Conservation (phyloP, 2,797 vertebrate species). For the Antennarius maculatus region DNA sequence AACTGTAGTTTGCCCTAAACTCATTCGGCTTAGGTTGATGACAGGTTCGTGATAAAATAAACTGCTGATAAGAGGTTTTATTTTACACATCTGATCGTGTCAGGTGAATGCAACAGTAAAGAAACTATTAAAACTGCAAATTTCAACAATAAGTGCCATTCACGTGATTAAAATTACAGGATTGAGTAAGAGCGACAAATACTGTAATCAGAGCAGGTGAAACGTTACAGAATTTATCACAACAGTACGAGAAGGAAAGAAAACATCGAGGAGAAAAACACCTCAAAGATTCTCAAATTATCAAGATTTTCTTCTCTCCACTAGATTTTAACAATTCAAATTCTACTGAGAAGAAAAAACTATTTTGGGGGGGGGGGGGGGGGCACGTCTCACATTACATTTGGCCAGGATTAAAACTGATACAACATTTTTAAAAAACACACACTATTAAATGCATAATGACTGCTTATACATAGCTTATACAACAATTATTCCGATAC, state of each 20-base stretch:
- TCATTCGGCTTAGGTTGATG: background rate
- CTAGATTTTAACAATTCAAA: slow-evolving; percentile 8
- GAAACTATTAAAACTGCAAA: slow-evolving; percentile 11
- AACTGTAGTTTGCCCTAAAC: too few relatives aligned
- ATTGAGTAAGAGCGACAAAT: slow-evolving; percentile 13
- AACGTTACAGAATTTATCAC: slow-evolving; percentile 27
- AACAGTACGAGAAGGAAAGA: background rate
- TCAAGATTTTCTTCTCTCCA: background rate
- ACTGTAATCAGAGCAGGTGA: background rate
- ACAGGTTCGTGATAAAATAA: slow-evolving; percentile 17
- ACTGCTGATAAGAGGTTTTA: slow-evolving; percentile 29
- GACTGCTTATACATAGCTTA: slow-evolving; percentile 58
- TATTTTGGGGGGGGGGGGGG: background rate
- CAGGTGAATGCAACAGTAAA: slow-evolving; percentile 27
- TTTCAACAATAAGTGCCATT: slow-evolving; percentile 38
- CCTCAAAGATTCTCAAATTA: slow-evolving; percentile 27
- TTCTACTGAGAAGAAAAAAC: slow-evolving; percentile 7
- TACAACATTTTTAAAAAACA: slow-evolving; percentile 22
- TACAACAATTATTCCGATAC: slow-evolving; percentile 49
- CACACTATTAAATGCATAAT: slow-evolving; percentile 5
- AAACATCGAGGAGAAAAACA: slow-evolving; percentile 6
- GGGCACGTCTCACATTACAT: slow-evolving; percentile 17
- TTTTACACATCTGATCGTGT: slow-evolving; percentile 18
- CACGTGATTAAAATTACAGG: slow-evolving; percentile 26
- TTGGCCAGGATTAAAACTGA: slow-evolving; percentile 32